phyloP scores from a whole-genome alignment of 2,888 invertebrate species.

The Hololepta plana region DNA sequence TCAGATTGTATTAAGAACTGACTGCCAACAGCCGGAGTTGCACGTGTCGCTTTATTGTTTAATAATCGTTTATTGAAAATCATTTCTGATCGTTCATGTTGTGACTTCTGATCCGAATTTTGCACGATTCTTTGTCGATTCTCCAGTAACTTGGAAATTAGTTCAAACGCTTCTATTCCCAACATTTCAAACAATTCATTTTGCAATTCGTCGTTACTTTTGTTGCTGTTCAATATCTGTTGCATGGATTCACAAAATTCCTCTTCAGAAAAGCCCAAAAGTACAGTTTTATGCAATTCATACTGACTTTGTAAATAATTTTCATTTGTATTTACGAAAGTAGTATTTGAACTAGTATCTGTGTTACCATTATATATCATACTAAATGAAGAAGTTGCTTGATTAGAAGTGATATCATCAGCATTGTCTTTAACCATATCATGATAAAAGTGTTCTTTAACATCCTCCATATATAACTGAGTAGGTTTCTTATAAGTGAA shows the following conservation, averaged over 20 bases:
- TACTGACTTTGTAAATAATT: constrained; percentile 9
- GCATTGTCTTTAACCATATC: constrained; percentile 3
- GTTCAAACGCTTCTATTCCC: constrained; percentile 51
- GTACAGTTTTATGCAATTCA: constrained; percentile 6
- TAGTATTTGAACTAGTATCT: too few species aligned
- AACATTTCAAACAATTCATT: constrained; percentile 76
- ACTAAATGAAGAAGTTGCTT: constrained; percentile 5
- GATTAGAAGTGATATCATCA: too few species aligned
- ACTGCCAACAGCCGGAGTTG: constrained; percentile 46
- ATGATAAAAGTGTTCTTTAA: constrained; percentile 2
- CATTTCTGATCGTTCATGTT: neutral
- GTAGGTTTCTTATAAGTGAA: too few species aligned
- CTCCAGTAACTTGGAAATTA: constrained; percentile 21
- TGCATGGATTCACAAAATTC: constrained; percentile 41
- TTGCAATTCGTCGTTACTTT: constrained; percentile 39
- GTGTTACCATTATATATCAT: constrained; percentile 6
- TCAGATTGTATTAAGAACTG: constrained; percentile 74
- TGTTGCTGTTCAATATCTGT: constrained; percentile 33
- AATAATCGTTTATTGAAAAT: too few species aligned
- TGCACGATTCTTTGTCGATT: too few species aligned
- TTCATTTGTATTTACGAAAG: constrained; percentile 3
- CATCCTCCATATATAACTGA: too few species aligned
- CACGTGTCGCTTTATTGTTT: too few species aligned
- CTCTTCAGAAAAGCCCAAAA: constrained; percentile 31
- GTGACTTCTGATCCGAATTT: constrained; percentile 5